A percentile compares a stretch with the other conserved stretches of the same genome.
phyloP scores from a whole-genome alignment of 2,113 vertebrate genomes.

The Egretta garzetta region DNA sequence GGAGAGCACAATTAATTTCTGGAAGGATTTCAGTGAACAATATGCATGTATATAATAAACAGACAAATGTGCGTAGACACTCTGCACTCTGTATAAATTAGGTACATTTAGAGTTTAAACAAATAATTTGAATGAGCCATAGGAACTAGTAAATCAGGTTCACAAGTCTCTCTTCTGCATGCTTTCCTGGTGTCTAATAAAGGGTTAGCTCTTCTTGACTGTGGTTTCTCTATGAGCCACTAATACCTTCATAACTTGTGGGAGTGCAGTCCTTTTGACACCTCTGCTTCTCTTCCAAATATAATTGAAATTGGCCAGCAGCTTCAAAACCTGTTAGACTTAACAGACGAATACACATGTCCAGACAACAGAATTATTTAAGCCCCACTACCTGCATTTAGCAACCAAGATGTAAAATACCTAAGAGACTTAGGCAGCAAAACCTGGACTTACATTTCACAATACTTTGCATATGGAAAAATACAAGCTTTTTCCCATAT shows the following conservation, averaged over 20 bases:
- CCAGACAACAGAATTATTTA: not conserved
- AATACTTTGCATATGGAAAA: not conserved
- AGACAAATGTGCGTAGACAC: not conserved
- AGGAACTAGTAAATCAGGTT: not conserved
- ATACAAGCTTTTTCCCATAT: not conserved
- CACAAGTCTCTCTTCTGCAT: not conserved
- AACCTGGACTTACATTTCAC: not conserved
- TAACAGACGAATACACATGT: fast-evolving
- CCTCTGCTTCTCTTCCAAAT: not conserved
- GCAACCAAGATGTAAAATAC: not conserved
- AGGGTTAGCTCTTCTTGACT: not conserved
- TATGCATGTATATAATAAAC: not conserved
- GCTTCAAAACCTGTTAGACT: not conserved
- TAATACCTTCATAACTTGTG: not conserved
- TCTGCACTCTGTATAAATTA: not conserved
- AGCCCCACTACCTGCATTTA: not conserved
- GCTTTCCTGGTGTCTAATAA: not conserved
- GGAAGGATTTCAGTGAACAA: conserved; percentile 8
- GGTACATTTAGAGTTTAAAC: not conserved
- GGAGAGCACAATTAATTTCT: not conserved
- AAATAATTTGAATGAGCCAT: not conserved
- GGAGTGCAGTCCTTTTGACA: not conserved
- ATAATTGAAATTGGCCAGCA: not conserved
- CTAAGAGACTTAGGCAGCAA: not conserved
- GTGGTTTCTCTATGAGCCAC: not conserved